Conservation (phyloP, 2,888 invertebrate genomes). For the Blastobasis adustella region DNA sequence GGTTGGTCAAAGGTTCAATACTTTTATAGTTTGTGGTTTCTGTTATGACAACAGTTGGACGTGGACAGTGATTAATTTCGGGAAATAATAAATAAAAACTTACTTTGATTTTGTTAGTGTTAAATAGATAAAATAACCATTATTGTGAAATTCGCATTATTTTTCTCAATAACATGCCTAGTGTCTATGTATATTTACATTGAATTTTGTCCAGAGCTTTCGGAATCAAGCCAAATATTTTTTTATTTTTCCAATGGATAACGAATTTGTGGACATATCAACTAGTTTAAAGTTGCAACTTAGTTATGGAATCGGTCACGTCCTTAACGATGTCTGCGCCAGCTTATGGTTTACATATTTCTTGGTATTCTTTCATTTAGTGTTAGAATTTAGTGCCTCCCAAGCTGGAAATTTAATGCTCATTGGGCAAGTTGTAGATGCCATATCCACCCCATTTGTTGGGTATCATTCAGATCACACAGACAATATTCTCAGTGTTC, state of each 20-base stretch:
- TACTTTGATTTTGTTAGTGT: neutral
- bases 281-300: conserved; percentile 61
- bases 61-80: too few species aligned
- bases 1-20: too few species aligned
- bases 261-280: conserved; percentile 60
- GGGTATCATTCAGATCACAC: conserved; percentile 88
- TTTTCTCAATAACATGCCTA: neutral
- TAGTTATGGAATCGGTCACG: conserved; percentile 87
- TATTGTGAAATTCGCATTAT: too few species aligned
- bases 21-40: too few species aligned
- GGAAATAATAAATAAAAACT: too few species aligned
- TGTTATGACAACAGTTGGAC: too few species aligned
- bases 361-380: conserved; percentile 84
- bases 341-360: conserved; percentile 96
- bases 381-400: conserved; percentile 70
- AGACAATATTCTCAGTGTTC: conserved; percentile 77
- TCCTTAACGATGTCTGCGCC: conserved; percentile 93
- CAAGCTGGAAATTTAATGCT: conserved; percentile 80
- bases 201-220: neutral
- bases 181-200: neutral
- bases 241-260: conserved; percentile 42
- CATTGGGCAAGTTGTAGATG: conserved; percentile 90
- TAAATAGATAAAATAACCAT: neutral
- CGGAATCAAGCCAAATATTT: neutral
- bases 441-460: conserved; percentile 89